These are phyloP conservation scores for Lampris megalopsis DNA, from an alignment of 2,113 vertebrate genomes.

Conservation along the genomic window DNA sequence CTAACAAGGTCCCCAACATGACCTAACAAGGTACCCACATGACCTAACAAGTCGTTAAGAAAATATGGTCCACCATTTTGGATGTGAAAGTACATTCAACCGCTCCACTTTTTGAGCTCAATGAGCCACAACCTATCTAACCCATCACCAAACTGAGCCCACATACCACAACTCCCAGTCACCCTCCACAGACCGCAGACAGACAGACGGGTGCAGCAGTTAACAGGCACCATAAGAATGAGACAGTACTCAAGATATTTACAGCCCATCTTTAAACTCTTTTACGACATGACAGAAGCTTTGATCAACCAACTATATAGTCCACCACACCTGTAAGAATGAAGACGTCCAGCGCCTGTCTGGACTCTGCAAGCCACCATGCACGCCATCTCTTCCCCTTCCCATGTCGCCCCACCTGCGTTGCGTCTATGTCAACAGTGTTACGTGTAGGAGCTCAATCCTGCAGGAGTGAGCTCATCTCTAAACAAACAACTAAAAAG, in stretches of 20 bases:
- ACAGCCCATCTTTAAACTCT: background rate
- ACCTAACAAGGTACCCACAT: too few relatives aligned
- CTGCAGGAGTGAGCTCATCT: background rate
- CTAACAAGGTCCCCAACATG: too few relatives aligned
- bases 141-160: background rate
- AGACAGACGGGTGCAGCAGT: background rate
- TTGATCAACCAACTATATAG: constrained; percentile 60
- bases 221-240: constrained; percentile 18
- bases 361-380: background rate
- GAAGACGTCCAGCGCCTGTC: background rate
- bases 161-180: background rate
- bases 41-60: background rate
- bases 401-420: background rate
- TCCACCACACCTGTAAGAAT: constrained; percentile 38
- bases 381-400: background rate
- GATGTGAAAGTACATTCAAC: background rate
- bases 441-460: background rate
- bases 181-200: too few relatives aligned
- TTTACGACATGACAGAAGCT: constrained; percentile 10
- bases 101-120: background rate
- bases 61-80: background rate
- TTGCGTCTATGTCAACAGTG: constrained; percentile 17
- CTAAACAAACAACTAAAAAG: constrained; percentile 18
- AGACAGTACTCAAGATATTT: constrained; percentile 13
- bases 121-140: background rate